phyloP scores from a whole-genome alignment of 2,113 vertebrate species.

The Ailurus styani region DNA sequence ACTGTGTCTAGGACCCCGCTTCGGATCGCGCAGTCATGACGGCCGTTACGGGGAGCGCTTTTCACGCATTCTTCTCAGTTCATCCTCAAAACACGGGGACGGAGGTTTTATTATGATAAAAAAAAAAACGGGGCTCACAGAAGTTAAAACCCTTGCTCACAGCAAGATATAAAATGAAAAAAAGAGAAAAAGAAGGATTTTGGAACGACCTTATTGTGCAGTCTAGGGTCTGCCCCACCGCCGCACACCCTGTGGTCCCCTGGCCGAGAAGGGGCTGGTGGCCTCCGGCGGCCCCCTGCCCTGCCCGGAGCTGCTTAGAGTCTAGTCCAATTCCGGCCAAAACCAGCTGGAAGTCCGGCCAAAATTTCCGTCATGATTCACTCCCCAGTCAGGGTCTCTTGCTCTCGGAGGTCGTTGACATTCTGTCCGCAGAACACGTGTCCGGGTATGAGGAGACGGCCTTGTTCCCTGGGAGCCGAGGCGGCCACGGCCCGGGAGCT shows the following conservation, averaged over 20 bases:
- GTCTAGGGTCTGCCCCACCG: neutral
- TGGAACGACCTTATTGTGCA: neutral
- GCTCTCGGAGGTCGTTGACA: neutral
- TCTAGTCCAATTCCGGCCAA: neutral
- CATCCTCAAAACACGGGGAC: neutral
- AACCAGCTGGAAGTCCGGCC: neutral
- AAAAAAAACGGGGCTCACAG: neutral
- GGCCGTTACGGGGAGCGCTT: neutral
- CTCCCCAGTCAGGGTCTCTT: neutral
- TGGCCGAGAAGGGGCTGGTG: neutral
- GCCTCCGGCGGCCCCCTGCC: neutral
- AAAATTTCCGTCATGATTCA: neutral
- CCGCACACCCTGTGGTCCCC: neutral
- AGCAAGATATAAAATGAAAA: neutral
- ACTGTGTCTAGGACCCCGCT: neutral
- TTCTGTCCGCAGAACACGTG: neutral
- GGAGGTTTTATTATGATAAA: neutral
- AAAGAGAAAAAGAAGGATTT: accelerated
- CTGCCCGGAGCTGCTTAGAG: neutral
- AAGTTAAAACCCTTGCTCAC: neutral
- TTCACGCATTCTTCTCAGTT: neutral
- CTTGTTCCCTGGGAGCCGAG: neutral
- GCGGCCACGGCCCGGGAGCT: accelerated
- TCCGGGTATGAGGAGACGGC: neutral
- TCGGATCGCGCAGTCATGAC: neutral